Evolutionary conservation across 2,888 invertebrate species (phyloP), one percentile per base, ranked within the genome.

Genomic region (Drosophila anomelani): DNA sequence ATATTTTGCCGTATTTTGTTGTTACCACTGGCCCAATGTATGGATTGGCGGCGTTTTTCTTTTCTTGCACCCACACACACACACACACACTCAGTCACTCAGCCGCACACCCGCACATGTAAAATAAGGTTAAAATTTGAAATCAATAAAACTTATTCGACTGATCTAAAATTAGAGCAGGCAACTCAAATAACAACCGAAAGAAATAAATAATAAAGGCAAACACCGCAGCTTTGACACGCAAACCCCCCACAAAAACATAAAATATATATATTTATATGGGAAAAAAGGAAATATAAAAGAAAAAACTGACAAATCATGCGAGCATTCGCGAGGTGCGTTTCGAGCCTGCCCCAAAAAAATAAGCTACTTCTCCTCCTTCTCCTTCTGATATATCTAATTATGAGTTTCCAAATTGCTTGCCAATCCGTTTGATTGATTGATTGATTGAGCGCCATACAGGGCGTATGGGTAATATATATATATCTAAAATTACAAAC

Each of bases 131-230:
- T 89, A 86, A 88, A 87, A 88, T 88, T 87, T 90, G 85, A 90
- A 91, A 91, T 91, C 91, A 90, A 91, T 90, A 90, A 90, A 90
- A 90, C 84, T 88, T 90, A 90, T 91, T 90, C 86, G 82, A 85
- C 89, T 90, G 86, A 85, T 90, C 91, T 91, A 91, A 92, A 91
- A 91, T 91, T 91, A 92, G 92, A 90, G 82, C 79, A 78, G 78
- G 81, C 70, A 74, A 75, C 63, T 70, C 57, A 70, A 79, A 61
- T 47, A 57, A 49, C 67, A 73, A 60, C 53, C 57, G 47, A 66
- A 68, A 23, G 54, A 68, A 70, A 67, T 39, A 57, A 59, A 63
- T 70, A 76, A 77, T 55, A 62, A 59, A 49, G 76, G 70, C 64
- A 75, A 66, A 66, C 64, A 60, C 57, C 56, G 64, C 53, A 47